These are phyloP conservation scores for Leptopilina drosophilae DNA, from an alignment of 2,888 invertebrate species.

Conservation along the genomic window DNA sequence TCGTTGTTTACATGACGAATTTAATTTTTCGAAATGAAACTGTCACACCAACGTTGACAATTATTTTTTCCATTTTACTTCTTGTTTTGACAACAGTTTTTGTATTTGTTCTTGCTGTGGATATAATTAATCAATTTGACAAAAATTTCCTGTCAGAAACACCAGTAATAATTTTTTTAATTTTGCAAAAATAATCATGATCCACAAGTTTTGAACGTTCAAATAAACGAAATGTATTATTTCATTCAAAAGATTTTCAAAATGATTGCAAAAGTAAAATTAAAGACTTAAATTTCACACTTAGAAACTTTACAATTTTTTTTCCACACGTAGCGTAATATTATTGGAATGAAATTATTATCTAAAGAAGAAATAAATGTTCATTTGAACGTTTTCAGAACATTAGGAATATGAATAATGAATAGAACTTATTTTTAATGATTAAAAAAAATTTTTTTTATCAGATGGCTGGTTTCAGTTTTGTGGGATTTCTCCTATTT, in stretches of 20 bases:
- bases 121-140: conserved; percentile 64
- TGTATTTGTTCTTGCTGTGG: conserved; percentile 63
- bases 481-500: conserved; percentile 65
- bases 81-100: conserved; percentile 62
- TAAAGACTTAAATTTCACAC: no score
- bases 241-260: no score
- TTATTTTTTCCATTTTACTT: conserved; percentile 59
- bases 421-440: not conserved
- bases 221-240: no score
- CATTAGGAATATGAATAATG: no score
- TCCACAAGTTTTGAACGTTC: no score
- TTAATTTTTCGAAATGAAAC: conserved; percentile 34
- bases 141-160: conserved; percentile 55
- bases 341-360: no score
- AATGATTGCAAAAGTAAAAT: no score
- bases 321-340: not conserved
- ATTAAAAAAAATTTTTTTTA: not conserved
- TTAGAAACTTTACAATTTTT: not conserved
- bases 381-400: no score
- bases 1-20: conserved; percentile 60
- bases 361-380: not conserved
- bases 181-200: no score
- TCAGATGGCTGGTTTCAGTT: conserved; percentile 66
- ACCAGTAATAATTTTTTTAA: conserved; percentile 58
- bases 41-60: conserved; percentile 49